Conservation (phyloP, 2,797 vertebrate species). For the Sciurus vulgaris region DNA sequence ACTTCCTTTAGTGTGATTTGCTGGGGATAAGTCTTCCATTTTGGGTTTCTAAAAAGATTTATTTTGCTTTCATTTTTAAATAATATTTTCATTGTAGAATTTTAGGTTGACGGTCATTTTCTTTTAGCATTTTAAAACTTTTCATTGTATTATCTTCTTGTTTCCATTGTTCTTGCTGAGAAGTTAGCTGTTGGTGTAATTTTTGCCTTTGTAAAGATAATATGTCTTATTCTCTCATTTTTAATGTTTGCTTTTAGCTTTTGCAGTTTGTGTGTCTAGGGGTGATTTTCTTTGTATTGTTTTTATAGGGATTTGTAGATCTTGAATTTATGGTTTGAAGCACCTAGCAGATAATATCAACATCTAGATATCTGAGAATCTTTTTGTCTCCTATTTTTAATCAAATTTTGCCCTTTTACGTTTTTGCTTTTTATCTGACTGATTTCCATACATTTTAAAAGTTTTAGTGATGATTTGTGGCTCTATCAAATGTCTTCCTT, state of each 20-base stretch:
- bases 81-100: conserved; percentile 50
- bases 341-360: not conserved
- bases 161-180: not conserved
- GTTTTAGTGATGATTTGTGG: not conserved
- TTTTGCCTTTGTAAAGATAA: not conserved
- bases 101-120: not conserved
- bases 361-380: not conserved
- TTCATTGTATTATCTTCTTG: not conserved
- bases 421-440: conserved; percentile 28
- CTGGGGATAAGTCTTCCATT: not conserved
- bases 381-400: conserved; percentile 11
- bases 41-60: conserved; percentile 34
- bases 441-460: not conserved
- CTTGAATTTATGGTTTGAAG: not conserved
- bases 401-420: not conserved
- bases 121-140: not conserved
- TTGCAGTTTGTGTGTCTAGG: not conserved
- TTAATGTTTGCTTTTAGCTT: not conserved
- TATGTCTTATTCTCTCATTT: not conserved
- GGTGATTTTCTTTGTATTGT: not conserved
- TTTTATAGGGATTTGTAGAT: conserved; percentile 28
- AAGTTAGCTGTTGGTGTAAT: not conserved
- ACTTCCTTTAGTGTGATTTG: not conserved
- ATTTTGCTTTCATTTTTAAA: conserved; percentile 18
- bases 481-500: not conserved